Evolutionary conservation across 2,113 vertebrate genomes (phyloP), one percentile per base, ranked within the genome.

Genomic region (Neogale vison): DNA sequence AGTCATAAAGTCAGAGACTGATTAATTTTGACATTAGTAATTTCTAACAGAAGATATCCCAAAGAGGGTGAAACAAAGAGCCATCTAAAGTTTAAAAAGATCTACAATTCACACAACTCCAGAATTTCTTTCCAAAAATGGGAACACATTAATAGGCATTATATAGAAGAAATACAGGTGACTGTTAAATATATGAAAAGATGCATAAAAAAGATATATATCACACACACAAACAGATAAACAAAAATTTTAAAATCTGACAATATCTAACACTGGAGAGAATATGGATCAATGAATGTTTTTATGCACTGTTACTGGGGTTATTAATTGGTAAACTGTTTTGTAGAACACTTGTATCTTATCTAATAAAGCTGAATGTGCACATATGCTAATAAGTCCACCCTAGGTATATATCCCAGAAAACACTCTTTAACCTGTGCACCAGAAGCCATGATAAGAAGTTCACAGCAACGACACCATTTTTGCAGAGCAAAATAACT

Each of bases 101-200:
- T 23, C 55, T 71, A 82, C 17, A 83, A 79, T 50, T 87, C 76
- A 95, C 39, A 77, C 36, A 69, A 95, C 26, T 80, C 59, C 80
- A 95, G 9, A 42, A 61, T 45, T 86, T 94, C 61, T 72, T 89
- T 79, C 76, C 57, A 74, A 90, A 96, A 94, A 90, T 86, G 36
- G 90, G 91, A 89, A 90, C 65, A 96, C 72, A 82, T 59, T 89
- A 79, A 90, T 4, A 92, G 59, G 74, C 57, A 76, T 76, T 84
- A 90, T 69, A 76, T 20, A 86, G 17, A 96, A 88, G 42, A 76
- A 85, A 95, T 34, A 71, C 59, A 85, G 87, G 6, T 90, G 52
- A 47, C 5, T 93, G 57, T 21, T 96, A 90, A 93, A 88, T 52
- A 69, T 18, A 39, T 76, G 50, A 57, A 85, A 96, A 95, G 71